A percentile compares a stretch with the other conserved stretches of the same genome.
phyloP scores from a whole-genome alignment of 2,888 invertebrate genomes.

The Drosophila incognita region DNA sequence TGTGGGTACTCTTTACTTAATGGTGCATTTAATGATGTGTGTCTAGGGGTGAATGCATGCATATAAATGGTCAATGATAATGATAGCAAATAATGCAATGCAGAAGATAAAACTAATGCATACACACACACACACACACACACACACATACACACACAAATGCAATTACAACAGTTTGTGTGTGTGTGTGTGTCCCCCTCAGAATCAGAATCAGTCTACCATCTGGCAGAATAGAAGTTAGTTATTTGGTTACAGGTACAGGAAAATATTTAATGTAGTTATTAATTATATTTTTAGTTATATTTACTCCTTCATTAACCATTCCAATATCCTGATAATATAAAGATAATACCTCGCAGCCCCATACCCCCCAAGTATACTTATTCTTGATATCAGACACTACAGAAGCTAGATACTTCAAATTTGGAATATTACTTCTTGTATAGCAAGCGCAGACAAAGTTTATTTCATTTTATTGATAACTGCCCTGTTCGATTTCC shows the following conservation, averaged over 20 bases:
- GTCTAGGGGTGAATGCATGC: conserved; percentile 29
- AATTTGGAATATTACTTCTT: not conserved
- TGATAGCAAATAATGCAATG: conserved; percentile 43
- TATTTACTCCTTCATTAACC: not conserved
- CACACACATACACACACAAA: not conserved
- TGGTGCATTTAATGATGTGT: conserved; percentile 59
- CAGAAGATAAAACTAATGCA: conserved; percentile 8
- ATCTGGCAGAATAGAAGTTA: conserved; percentile 22
- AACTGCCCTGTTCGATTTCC: not conserved
- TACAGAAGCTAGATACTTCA: not conserved
- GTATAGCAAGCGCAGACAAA: not conserved
- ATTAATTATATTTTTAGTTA: too few species aligned
- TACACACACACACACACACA: not conserved
- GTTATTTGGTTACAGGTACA: not conserved
- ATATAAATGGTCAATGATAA: conserved; percentile 37
- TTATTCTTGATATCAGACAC: not conserved
- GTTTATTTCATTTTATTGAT: not conserved
- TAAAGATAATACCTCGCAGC: not conserved
- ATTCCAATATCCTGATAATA: not conserved
- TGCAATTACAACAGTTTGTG: not conserved
- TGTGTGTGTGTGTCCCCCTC: not conserved
- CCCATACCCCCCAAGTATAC: not conserved
- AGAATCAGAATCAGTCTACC: not conserved
- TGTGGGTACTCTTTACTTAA: conserved; percentile 21
- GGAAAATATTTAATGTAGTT: not conserved